Evolutionary conservation across 2,888 invertebrate species (phyloP).

Genomic region (Leptinotarsa haldemani): DNA sequence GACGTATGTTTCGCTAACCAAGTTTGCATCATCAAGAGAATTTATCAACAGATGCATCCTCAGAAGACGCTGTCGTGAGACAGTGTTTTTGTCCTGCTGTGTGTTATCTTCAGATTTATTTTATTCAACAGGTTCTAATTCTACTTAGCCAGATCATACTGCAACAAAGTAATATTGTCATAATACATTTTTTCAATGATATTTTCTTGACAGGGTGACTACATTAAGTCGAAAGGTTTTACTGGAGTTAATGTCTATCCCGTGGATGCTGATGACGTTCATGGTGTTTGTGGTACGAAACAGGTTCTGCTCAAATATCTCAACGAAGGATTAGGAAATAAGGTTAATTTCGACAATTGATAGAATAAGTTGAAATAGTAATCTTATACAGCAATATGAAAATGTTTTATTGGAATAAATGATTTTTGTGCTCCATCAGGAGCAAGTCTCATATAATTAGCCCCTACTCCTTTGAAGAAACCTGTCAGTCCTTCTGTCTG

Average conservation of each 20-base stretch:
- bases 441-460: slow-evolving; percentile 88
- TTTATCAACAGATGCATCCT: too few species aligned
- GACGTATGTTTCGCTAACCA: too few species aligned
- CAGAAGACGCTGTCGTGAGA: too few species aligned
- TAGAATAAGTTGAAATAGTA: neutral
- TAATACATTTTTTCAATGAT: too few species aligned
- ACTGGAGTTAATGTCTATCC: slow-evolving; percentile 48
- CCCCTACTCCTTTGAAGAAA: slow-evolving; percentile 90
- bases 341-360: slow-evolving; percentile 1
- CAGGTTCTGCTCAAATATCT: slow-evolving; percentile 40
- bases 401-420: neutral
- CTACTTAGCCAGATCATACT: too few species aligned
- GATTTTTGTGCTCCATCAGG: slow-evolving; percentile 80
- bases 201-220: slow-evolving; percentile 42
- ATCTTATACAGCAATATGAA: neutral
- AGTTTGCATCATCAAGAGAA: too few species aligned
- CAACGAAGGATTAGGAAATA: slow-evolving; percentile 30
- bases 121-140: too few species aligned
- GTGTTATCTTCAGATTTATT: too few species aligned
- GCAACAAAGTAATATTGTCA: too few species aligned
- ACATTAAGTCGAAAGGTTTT: slow-evolving; percentile 44
- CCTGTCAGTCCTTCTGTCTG: slow-evolving; percentile 82
- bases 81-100: too few species aligned
- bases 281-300: slow-evolving; percentile 46
- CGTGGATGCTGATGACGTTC: slow-evolving; percentile 49